A percentile compares a stretch with the other conserved stretches of the same genome.
Conservation (phyloP, 2,888 invertebrate genomes). For the Apomyelois bistriatella region DNA sequence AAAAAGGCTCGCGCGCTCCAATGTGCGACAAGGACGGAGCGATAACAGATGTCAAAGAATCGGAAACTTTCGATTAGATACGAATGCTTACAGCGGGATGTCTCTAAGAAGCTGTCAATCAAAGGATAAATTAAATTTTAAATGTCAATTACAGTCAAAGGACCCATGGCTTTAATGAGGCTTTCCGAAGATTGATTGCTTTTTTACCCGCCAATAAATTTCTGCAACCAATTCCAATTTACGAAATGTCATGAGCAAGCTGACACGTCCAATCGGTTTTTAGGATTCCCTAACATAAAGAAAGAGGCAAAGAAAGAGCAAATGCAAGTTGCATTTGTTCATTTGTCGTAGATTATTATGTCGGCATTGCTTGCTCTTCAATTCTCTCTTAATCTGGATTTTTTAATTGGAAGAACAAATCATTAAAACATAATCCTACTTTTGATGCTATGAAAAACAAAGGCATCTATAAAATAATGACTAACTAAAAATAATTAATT, state of each 20-base stretch:
- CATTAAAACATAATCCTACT: no score
- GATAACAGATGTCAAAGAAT: constrained; percentile 45
- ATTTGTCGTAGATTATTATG: no score
- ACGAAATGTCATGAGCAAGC: constrained; percentile 51
- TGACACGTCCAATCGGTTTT: constrained; percentile 44
- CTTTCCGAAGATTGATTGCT: constrained; percentile 39
- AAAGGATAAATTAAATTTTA: constrained; percentile 28
- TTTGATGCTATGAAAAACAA: no score
- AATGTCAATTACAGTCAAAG: constrained; percentile 23
- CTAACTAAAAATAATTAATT: no score
- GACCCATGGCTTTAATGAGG: constrained; percentile 35
- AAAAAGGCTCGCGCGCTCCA: constrained; percentile 39
- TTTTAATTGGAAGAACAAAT: no score
- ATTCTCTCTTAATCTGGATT: no score
- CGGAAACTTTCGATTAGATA: constrained; percentile 28
- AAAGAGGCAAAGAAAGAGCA: not conserved
- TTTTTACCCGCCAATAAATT: constrained; percentile 35
- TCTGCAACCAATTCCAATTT: constrained; percentile 45
- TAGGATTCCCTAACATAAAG: not conserved
- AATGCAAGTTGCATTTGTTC: no score
- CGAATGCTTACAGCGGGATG: constrained; percentile 21
- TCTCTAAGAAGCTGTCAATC: constrained; percentile 26
- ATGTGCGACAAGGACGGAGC: constrained; percentile 43
- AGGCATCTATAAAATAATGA: no score
- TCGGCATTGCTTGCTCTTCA: no score